Conservation (phyloP, 2,797 vertebrate genomes). For the Coregonus suidteri region DNA sequence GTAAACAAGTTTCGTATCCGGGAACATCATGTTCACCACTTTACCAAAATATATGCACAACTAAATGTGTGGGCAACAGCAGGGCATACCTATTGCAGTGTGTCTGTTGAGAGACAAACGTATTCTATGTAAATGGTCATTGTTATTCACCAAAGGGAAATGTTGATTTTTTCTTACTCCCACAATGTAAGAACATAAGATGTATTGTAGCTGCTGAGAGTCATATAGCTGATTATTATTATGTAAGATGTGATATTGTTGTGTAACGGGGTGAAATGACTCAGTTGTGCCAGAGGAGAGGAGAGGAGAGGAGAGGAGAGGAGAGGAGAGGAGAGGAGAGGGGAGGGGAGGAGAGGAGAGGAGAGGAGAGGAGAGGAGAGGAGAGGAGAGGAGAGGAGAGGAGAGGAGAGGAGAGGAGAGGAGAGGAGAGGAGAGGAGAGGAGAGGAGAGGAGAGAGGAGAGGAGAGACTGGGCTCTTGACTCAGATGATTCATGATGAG, state of each 20-base stretch:
- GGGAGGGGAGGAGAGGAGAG: conserved; percentile 15
- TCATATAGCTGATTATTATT: not conserved
- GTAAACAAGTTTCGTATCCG: not conserved
- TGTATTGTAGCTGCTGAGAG: not conserved
- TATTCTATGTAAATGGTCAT: not conserved
- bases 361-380: conserved; percentile 16
- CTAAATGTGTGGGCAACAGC: not conserved
- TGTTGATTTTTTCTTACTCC: not conserved
- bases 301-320: conserved; percentile 16
- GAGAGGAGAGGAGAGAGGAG: conserved; percentile 16
- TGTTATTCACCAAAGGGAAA: conserved; percentile 21
- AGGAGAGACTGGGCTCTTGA: conserved; percentile 7
- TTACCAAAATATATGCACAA: not conserved
- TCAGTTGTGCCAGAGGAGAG: conserved; percentile 35
- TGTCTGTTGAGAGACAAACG: not conserved
- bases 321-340: conserved; percentile 16
- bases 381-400: conserved; percentile 16
- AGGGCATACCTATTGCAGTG: not conserved
- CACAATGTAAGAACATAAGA: not conserved
- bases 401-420: conserved; percentile 16
- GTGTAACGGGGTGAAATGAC: conserved; percentile 43
- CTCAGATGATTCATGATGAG: conserved; percentile 28
- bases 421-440: conserved; percentile 16
- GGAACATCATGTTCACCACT: not conserved
- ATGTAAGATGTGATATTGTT: conserved; percentile 30